These are phyloP conservation scores for Emmelina monodactyla DNA, from an alignment of 2,888 invertebrate genomes.

Conservation along the genomic window DNA sequence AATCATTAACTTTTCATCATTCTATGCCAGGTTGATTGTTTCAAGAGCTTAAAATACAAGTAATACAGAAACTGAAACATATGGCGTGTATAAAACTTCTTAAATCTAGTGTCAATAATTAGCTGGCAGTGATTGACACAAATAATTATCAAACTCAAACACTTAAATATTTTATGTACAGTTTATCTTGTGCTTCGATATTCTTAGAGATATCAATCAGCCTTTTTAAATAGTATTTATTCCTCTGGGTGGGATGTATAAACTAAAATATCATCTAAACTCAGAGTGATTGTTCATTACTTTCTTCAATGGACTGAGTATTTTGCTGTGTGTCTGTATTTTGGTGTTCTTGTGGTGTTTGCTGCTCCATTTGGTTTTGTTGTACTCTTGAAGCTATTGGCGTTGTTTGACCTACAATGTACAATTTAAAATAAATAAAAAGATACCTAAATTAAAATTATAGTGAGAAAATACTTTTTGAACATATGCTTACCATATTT, in stretches of 20 bases:
- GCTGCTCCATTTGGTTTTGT: conserved; percentile 37
- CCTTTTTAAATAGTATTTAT: conserved; percentile 1
- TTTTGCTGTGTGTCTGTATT: conserved; percentile 24
- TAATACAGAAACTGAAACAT: no score
- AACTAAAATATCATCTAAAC: conserved; percentile 19
- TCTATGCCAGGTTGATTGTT: no score
- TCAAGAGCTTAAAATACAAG: no score
- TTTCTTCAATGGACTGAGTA: conserved; percentile 33
- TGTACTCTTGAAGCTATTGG: conserved; percentile 54
- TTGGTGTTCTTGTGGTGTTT: conserved; percentile 30
- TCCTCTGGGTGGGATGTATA: conserved; percentile 2
- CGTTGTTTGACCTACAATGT: conserved; percentile 50
- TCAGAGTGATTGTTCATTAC: conserved; percentile 42
- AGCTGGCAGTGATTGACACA: no score
- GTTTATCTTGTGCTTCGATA: conserved; percentile 8
- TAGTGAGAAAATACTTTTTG: no score
- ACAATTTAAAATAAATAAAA: no score
- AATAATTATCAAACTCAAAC: no score
- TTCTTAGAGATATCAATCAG: conserved; percentile 2
- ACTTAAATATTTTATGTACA: no score
- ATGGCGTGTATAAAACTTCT: no score
- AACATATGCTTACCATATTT: conserved; percentile 79
- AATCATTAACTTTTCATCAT: no score
- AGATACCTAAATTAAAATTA: no score
- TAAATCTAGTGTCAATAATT: no score